Evolutionary conservation across 2,888 invertebrate genomes (phyloP).

Genomic region (Mythimna loreyi): DNA sequence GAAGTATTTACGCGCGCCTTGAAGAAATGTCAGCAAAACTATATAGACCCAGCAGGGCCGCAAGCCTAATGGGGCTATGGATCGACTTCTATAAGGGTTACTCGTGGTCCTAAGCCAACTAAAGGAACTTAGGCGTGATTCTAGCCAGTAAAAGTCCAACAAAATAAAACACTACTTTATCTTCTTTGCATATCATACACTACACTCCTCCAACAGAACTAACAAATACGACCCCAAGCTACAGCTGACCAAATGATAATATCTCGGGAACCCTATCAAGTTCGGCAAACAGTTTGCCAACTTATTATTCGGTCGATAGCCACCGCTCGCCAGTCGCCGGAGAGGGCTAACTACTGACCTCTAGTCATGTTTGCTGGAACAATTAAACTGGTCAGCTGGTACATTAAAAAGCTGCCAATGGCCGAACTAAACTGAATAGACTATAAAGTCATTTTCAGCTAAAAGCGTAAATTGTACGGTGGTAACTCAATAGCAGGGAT

Average conservation of each 20-base stretch:
- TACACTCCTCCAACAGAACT: not conserved
- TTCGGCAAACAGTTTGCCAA: conserved; percentile 49
- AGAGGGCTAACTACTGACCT: conserved; percentile 61
- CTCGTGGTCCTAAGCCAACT: no score
- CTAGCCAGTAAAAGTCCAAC: no score
- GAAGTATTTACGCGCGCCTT: no score
- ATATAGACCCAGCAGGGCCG: no score
- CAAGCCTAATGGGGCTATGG: no score
- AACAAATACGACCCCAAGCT: conserved; percentile 10
- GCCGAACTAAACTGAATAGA: conserved; percentile 74
- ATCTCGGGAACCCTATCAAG: conserved; percentile 51
- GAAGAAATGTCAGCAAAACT: no score
- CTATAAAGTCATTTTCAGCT: conserved; percentile 84
- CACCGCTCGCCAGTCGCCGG: conserved; percentile 36
- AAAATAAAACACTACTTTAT: no score
- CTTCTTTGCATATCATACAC: conserved; percentile 1
- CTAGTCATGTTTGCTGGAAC: conserved; percentile 55
- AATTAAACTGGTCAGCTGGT: conserved; percentile 58
- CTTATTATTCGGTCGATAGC: conserved; percentile 60
- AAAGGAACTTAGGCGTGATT: no score
- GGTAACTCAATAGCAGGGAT: conserved; percentile 78
- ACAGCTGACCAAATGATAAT: conserved; percentile 47
- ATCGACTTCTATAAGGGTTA: no score
- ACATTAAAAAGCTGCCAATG: conserved; percentile 69
- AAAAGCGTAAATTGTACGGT: conserved; percentile 80